Evolutionary conservation across 2,888 invertebrate genomes (phyloP), one percentile per base, ranked within the genome.

Genomic region (Nebria salina): DNA sequence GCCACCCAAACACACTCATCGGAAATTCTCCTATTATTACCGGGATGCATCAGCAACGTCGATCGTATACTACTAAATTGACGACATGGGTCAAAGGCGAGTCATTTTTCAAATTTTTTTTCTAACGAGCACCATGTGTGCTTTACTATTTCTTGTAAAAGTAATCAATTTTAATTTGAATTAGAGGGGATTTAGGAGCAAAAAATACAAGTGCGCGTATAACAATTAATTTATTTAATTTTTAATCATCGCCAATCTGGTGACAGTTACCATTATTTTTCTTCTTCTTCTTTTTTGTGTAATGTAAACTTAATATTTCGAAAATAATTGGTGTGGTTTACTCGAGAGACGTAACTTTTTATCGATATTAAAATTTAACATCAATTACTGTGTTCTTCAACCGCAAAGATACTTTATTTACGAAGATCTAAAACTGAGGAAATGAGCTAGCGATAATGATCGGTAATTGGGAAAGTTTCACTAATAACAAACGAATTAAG

Each of bases 401-500:
- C 13, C 54, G 54, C 54, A 7, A 13, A 8, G 7, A 54, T 54
- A 13, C 54, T 54, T 11, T 54, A 54, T 54, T 54, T 54, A 54
- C 54, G 13, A 13, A 54, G 54, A 54, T 54, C 54, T 13, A 13
- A 54, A 54, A 8, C 54, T 8, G 54, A 8, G 54, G 54, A 54
- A 54, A 54, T 54, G 54, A 68, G 68, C 4, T 5, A 9, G 25
- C 68, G 68, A 68, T 68, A 68, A 68, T 11, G 20, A 68, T 68
- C 9, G 5, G 68, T 68, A 68, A 68, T 68, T 26, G 20, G 68
- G 68, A 68, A 68, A 68, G 25, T 68, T 68, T 68, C 68, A 25
- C 25, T 68, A 68, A 68, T 68, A 26, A 25, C 20, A 20, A 68
- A 68, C 26, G 26, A 68, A 68, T 68, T 68, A 68, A 68, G 68